Evolutionary conservation across 2,113 vertebrate genomes (phyloP).

Genomic region (Emberiza fucata): DNA sequence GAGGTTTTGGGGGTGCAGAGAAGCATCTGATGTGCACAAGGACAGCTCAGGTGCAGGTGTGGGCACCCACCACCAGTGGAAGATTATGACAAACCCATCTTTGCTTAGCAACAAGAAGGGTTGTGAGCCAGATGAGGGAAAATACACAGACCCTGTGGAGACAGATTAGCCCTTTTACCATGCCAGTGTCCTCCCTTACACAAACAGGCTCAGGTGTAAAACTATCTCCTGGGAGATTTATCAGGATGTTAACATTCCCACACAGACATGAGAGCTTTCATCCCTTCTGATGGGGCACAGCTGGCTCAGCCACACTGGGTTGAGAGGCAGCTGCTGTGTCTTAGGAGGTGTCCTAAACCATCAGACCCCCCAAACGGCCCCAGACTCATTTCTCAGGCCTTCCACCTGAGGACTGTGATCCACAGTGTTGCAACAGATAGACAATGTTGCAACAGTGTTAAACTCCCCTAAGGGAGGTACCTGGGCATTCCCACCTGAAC

Average conservation of each 20-base stretch:
- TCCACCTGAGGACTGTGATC: background rate
- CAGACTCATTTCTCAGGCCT: background rate
- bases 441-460: background rate
- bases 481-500: background rate
- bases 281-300: background rate
- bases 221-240: background rate
- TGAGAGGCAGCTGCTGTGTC: background rate
- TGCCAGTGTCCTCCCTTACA: background rate
- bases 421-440: background rate
- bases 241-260: fast-evolving
- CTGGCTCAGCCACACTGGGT: fast-evolving
- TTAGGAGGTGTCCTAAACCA: background rate
- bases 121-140: background rate
- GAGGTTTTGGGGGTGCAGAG: background rate
- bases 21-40: background rate
- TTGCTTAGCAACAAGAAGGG: background rate
- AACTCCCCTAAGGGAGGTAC: background rate
- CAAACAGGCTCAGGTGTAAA: background rate
- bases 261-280: background rate
- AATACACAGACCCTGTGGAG: background rate
- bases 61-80: fast-evolving
- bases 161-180: background rate
- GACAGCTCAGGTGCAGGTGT: background rate
- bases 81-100: fast-evolving
- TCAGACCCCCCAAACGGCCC: too few relatives aligned